phyloP scores from a whole-genome alignment of 2,797 vertebrate species.

The Trachops cirrhosus region DNA sequence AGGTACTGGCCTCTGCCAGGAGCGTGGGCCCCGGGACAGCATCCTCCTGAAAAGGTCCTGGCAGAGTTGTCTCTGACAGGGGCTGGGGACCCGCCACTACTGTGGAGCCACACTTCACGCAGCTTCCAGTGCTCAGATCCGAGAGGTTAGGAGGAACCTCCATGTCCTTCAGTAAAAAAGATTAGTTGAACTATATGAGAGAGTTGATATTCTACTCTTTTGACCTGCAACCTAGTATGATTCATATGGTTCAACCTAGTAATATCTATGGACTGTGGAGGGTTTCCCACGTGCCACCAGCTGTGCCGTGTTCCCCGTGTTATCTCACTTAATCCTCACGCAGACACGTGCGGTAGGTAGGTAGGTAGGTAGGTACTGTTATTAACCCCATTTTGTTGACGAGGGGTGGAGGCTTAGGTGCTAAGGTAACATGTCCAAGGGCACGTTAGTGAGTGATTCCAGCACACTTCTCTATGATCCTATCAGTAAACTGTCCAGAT shows the following conservation, averaged over 20 bases:
- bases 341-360: not conserved
- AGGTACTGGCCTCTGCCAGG: slow-evolving; percentile 82
- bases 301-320: not conserved
- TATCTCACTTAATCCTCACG: not conserved
- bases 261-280: not conserved
- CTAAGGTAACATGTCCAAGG: not conserved
- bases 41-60: not conserved
- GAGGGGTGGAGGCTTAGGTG: not conserved
- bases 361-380: not conserved
- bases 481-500: not conserved
- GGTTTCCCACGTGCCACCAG: not conserved
- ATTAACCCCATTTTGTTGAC: not conserved
- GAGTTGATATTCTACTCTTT: not conserved
- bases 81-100: not conserved
- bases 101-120: not conserved
- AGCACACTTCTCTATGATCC: not conserved
- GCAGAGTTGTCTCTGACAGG: not conserved
- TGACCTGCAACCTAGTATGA: not conserved
- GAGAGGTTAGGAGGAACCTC: not conserved
- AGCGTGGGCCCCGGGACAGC: not conserved
- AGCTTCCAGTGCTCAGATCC: not conserved
- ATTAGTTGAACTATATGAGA: not conserved
- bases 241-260: not conserved
- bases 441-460: not conserved
- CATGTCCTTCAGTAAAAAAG: not conserved